These are phyloP conservation scores for Cydia strobilella DNA, from an alignment of 1,140 invertebrate species.

Conservation along the genomic window DNA sequence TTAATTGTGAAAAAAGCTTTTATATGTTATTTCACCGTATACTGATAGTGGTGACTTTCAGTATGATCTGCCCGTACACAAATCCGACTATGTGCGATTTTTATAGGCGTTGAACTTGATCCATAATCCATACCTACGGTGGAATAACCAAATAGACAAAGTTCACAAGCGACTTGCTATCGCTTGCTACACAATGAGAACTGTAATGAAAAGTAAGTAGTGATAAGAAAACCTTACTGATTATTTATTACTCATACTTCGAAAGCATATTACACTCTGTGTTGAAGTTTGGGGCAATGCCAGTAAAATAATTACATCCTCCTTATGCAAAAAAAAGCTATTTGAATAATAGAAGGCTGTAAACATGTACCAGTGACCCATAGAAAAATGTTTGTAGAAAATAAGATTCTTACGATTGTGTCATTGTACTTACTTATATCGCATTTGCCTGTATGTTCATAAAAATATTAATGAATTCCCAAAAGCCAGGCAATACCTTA, in stretches of 20 bases:
- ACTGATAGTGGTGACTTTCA: neutral
- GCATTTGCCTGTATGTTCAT: neutral
- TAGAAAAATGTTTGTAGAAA: neutral
- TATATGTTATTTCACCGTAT: neutral
- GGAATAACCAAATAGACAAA: slow-evolving; percentile 2
- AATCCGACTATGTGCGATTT: neutral
- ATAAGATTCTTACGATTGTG: neutral
- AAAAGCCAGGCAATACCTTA: no score
- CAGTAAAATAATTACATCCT: neutral
- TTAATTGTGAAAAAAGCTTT: neutral
- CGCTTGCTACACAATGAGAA: neutral
- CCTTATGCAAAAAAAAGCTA: no score
- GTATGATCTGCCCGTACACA: neutral
- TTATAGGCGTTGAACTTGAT: slow-evolving; percentile 2
- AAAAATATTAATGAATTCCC: neutral
- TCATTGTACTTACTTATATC: slow-evolving; percentile 3
- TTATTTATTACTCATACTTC: neutral
- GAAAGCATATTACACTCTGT: neutral
- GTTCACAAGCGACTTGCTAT: neutral
- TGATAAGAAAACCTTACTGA: neutral
- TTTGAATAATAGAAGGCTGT: slow-evolving; percentile 8
- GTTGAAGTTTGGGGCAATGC: slow-evolving; percentile 3
- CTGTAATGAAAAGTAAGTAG: neutral
- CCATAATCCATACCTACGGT: neutral
- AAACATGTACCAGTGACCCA: neutral